A percentile compares a stretch with the other conserved stretches of the same genome.
Conservation (phyloP, 2,888 invertebrate species). For the Pollenia griseotomentosa region DNA sequence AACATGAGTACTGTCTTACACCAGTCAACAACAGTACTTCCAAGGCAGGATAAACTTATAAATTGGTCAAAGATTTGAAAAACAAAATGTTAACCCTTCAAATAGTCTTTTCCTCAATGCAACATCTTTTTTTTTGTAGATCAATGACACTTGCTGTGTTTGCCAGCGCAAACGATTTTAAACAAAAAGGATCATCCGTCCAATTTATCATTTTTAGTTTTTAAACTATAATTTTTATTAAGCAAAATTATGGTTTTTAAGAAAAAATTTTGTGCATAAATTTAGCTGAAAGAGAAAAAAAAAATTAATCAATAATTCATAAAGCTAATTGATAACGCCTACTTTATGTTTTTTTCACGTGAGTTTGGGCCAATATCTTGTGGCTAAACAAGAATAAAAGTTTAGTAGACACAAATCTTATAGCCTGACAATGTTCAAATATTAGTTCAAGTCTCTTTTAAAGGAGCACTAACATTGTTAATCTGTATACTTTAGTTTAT, state of each 20-base stretch:
- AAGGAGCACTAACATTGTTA: conserved; percentile 52
- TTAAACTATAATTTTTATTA: conserved; percentile 71
- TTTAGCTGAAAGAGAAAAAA: conserved; percentile 46
- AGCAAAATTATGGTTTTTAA: conserved; percentile 71
- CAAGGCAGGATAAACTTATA: conserved; percentile 6
- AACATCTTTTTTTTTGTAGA: conserved; percentile 40
- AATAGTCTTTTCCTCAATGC: not conserved
- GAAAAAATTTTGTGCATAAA: conserved; percentile 61
- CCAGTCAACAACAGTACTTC: not conserved
- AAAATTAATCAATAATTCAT: conserved; percentile 82
- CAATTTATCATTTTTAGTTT: conserved; percentile 56
- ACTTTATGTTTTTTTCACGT: conserved; percentile 67
- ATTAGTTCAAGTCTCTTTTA: conserved; percentile 68
- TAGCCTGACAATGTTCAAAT: conserved; percentile 67
- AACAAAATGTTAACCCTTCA: conserved; percentile 16
- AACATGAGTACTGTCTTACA: not conserved
- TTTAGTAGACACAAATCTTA: conserved; percentile 43
- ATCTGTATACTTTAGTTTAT: conserved; percentile 45
- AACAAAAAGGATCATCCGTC: conserved; percentile 48
- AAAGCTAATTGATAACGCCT: conserved; percentile 84
- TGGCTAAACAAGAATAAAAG: conserved; percentile 32
- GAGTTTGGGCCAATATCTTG: conserved; percentile 25
- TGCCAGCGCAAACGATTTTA: conserved; percentile 13
- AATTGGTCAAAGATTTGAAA: not conserved
- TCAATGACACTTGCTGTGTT: conserved; percentile 66